A percentile compares a stretch with the other conserved stretches of the same genome.
phyloP scores from a whole-genome alignment of 2,888 invertebrate genomes.

The Leucozona laternaria region DNA sequence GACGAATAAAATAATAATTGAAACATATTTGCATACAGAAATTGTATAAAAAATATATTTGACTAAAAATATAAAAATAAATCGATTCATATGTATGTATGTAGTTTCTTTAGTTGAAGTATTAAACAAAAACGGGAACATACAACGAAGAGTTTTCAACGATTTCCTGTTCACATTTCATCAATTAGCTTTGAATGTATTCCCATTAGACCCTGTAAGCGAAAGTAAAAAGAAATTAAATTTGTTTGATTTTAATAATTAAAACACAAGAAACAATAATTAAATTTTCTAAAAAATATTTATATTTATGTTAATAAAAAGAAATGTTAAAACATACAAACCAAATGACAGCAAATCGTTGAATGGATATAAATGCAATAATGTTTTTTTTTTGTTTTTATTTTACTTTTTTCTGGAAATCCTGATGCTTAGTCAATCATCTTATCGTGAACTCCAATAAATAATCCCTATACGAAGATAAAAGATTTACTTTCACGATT shows the following conservation, averaged over 20 bases:
- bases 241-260: background rate
- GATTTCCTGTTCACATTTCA: slow-evolving; percentile 61
- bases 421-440: slow-evolving; percentile 66
- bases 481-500: slow-evolving; percentile 42
- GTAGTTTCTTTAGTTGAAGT: background rate
- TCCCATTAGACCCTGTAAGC: slow-evolving; percentile 90
- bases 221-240: slow-evolving; percentile 51
- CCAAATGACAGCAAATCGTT: slow-evolving; percentile 28
- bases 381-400: background rate
- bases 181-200: slow-evolving; percentile 93
- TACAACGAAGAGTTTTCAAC: background rate
- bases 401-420: slow-evolving; percentile 22
- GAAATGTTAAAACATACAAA: slow-evolving; percentile 23
- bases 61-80: background rate
- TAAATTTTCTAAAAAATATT: background rate
- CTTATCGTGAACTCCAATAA: slow-evolving; percentile 66
- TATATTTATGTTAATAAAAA: background rate
- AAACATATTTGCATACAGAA: background rate
- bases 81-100: background rate
- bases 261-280: background rate
- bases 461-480: slow-evolving; percentile 60
- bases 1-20: background rate
- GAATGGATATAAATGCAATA: slow-evolving; percentile 29
- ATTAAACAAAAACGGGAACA: background rate
- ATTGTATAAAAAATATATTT: slow-evolving; percentile 28